Percentiles rank a stretch among this genome's conserved stretches.
Evolutionary conservation across 1,140 invertebrate genomes (phyloP).

Genomic region (Leptopilina clavipes): DNA sequence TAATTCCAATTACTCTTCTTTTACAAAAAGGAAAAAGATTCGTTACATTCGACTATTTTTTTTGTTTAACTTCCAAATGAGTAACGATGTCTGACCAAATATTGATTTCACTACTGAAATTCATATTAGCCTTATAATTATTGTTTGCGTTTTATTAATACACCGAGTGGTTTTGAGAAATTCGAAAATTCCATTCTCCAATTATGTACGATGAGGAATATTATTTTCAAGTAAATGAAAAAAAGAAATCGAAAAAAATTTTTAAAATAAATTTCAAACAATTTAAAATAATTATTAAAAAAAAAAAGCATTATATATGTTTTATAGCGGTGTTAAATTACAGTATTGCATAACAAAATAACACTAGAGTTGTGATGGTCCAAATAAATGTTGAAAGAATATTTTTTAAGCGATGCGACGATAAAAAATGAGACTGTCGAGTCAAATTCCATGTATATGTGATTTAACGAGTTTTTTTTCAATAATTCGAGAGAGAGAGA

Average conservation of each 20-base stretch:
- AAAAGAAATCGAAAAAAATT: not conserved
- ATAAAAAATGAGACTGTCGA: not conserved
- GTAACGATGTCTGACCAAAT: not conserved
- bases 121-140: not conserved
- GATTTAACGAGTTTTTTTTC: not conserved
- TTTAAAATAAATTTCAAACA: too few relatives aligned
- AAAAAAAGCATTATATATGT: too few relatives aligned
- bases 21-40: not conserved
- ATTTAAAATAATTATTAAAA: too few relatives aligned
- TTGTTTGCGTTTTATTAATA: not conserved
- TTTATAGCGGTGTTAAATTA: not conserved
- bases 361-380: not conserved
- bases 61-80: not conserved
- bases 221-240: not conserved
- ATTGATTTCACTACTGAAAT: not conserved
- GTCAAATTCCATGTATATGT: not conserved
- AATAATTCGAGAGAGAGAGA: not conserved
- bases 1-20: not conserved
- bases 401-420: not conserved
- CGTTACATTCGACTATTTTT: not conserved
- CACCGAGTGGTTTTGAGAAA: too few relatives aligned
- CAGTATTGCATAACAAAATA: not conserved
- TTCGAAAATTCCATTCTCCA: too few relatives aligned
- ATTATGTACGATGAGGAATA: not conserved
- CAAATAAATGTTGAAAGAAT: not conserved